These are phyloP conservation scores for Neomonachus schauinslandi DNA, from an alignment of 2,113 vertebrate genomes.

Conservation along the genomic window DNA sequence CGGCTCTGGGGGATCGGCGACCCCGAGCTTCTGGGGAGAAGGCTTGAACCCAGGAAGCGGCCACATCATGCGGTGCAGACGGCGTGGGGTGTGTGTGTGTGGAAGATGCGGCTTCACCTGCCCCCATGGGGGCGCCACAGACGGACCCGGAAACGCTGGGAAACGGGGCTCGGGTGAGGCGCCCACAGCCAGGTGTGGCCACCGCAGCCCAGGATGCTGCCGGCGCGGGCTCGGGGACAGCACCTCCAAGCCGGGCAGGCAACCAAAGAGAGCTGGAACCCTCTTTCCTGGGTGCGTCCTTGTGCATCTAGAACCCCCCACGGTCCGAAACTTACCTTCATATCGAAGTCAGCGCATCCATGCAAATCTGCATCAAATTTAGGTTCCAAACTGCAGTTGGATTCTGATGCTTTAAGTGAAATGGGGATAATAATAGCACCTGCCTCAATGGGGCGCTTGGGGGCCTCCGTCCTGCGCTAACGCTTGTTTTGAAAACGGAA, in stretches of 20 bases:
- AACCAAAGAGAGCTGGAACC: background rate
- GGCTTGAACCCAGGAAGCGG: background rate
- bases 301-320: background rate
- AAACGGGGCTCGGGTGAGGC: background rate
- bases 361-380: background rate
- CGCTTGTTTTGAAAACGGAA: background rate
- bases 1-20: background rate
- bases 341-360: background rate
- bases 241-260: background rate
- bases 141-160: background rate
- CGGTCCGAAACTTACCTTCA: background rate
- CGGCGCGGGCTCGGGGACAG: background rate
- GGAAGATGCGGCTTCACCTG: background rate
- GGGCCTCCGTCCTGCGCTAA: background rate
- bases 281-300: rapidly evolving
- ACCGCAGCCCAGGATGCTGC: background rate
- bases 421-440: background rate
- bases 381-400: background rate
- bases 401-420: background rate
- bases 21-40: background rate
- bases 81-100: background rate
- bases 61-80: background rate
- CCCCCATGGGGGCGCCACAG: background rate
- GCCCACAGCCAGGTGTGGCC: too few relatives aligned
- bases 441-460: background rate